Evolutionary conservation across 2,113 vertebrate species (phyloP).

Genomic region (Ciconia maguari): DNA sequence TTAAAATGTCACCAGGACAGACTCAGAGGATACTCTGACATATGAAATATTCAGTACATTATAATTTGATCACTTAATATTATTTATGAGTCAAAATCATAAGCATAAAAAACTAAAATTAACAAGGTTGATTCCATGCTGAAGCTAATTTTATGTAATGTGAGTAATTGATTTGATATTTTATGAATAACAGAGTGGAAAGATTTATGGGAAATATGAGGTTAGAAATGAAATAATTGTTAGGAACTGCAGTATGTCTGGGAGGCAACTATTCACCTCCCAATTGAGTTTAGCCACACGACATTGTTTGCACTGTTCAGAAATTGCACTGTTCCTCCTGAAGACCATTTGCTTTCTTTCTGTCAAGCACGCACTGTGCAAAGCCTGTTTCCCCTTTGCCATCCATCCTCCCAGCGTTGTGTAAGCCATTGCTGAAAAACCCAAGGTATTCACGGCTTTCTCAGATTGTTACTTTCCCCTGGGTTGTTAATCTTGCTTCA

Average conservation of each 20-base stretch:
- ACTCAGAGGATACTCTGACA: not conserved
- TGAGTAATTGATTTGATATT: not conserved
- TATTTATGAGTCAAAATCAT: conserved; percentile 1
- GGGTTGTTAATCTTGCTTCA: not conserved
- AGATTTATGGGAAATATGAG: not conserved
- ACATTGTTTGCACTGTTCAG: not conserved
- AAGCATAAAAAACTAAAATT: not conserved
- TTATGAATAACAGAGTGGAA: not conserved
- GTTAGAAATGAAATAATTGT: not conserved
- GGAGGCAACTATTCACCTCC: not conserved
- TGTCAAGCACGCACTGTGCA: not conserved
- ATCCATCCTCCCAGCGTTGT: not conserved
- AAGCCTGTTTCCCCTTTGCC: not conserved
- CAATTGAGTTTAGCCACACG: not conserved
- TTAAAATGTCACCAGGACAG: not conserved
- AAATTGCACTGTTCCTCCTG: not conserved
- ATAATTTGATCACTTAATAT: not conserved
- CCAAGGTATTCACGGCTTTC: not conserved
- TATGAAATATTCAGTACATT: not conserved
- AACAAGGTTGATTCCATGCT: not conserved
- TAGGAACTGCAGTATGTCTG: not conserved
- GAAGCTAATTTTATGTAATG: not conserved
- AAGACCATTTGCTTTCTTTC: not conserved
- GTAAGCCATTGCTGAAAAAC: not conserved
- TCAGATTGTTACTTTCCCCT: not conserved